Percentiles rank a stretch among this genome's conserved stretches.
Evolutionary conservation across 2,113 vertebrate species (phyloP).

Genomic region (Zeus faber): DNA sequence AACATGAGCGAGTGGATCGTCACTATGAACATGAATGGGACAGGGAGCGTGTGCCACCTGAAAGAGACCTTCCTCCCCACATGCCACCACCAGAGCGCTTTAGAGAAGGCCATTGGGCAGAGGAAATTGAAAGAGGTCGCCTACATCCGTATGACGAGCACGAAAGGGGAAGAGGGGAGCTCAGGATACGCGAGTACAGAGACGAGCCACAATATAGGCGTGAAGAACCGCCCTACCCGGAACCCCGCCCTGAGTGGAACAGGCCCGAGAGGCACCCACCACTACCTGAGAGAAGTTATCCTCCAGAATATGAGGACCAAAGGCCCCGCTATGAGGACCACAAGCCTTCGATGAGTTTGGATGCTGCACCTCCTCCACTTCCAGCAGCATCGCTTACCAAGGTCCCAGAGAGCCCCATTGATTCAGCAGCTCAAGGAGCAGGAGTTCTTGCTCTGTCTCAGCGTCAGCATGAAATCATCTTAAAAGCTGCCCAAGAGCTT

Average conservation of each 20-base stretch:
- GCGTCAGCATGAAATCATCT: slow-evolving; percentile 96
- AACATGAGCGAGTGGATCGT: slow-evolving; percentile 79
- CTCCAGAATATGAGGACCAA: slow-evolving; percentile 51
- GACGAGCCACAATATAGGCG: slow-evolving; percentile 77
- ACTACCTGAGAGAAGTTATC: slow-evolving; percentile 59
- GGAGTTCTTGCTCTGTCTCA: slow-evolving; percentile 93
- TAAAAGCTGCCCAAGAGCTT: slow-evolving; percentile 97
- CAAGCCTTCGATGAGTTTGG: slow-evolving; percentile 43
- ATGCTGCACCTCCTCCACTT: slow-evolving; percentile 29
- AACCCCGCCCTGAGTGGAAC: slow-evolving; percentile 82
- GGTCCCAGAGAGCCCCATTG: slow-evolving; percentile 74
- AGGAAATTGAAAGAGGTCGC: slow-evolving; percentile 76
- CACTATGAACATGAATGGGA: slow-evolving; percentile 83
- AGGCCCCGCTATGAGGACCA: slow-evolving; percentile 74
- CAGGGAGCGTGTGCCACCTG: slow-evolving; percentile 71
- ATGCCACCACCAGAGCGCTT: slow-evolving; percentile 82
- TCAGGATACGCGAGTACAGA: slow-evolving; percentile 84
- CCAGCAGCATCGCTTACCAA: slow-evolving; percentile 49
- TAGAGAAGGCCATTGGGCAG: slow-evolving; percentile 83
- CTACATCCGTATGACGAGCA: slow-evolving; percentile 82
- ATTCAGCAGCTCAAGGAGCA: slow-evolving; percentile 69
- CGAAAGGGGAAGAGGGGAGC: slow-evolving; percentile 79
- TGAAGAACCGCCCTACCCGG: slow-evolving; percentile 77
- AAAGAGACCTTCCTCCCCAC: slow-evolving; percentile 80
- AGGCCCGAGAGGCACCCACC: slow-evolving; percentile 62